Percentiles rank a stretch among this genome's conserved stretches.
Evolutionary conservation across 2,888 invertebrate species (phyloP).

Genomic region (Neoaliturus tenellus): DNA sequence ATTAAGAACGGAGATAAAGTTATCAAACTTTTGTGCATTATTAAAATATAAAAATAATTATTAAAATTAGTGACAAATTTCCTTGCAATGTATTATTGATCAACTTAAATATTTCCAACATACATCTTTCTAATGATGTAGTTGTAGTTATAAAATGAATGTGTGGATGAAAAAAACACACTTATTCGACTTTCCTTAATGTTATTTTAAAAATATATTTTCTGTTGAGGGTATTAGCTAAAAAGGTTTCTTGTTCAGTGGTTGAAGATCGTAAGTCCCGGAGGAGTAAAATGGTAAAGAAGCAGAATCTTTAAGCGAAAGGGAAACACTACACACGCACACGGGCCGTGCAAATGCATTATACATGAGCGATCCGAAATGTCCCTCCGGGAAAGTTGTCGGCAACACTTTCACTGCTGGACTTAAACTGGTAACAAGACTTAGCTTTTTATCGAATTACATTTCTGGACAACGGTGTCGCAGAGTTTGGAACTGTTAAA

Average conservation of each 20-base stretch:
- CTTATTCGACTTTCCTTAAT: too few species aligned
- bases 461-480: not conserved
- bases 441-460: constrained; percentile 38
- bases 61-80: too few species aligned
- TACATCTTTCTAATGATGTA: too few species aligned
- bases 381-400: constrained; percentile 32
- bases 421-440: constrained; percentile 11
- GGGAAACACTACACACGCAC: not conserved
- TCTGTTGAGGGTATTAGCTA: too few species aligned
- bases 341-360: constrained; percentile 11
- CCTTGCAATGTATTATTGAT: too few species aligned
- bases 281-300: constrained; percentile 2
- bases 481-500: not conserved
- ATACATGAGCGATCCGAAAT: constrained; percentile 43
- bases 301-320: not conserved
- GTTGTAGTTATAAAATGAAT: too few species aligned
- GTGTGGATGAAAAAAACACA: too few species aligned
- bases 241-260: not conserved
- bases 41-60: too few species aligned
- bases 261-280: not conserved
- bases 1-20: too few species aligned
- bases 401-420: constrained; percentile 38
- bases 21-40: too few species aligned
- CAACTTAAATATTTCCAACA: too few species aligned
- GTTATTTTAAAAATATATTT: too few species aligned